Percentiles rank a stretch among this genome's conserved stretches.
Conservation (phyloP, 2,797 vertebrate genomes). For the Siniperca undulata region DNA sequence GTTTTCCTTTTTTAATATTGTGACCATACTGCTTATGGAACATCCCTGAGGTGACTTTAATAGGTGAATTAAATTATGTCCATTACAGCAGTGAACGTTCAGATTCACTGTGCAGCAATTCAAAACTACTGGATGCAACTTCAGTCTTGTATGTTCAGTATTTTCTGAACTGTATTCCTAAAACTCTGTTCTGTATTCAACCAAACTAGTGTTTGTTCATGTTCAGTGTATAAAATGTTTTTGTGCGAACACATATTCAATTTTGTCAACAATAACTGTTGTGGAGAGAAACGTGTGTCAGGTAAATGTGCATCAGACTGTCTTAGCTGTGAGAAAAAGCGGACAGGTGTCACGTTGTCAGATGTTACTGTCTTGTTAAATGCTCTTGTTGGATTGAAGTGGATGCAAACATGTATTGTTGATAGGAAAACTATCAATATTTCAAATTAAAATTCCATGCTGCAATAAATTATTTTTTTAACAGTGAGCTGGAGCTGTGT, state of each 20-base stretch:
- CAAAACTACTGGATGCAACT: conserved; percentile 58
- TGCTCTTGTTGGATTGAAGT: conserved; percentile 56
- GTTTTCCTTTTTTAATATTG: conserved; percentile 36
- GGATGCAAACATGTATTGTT: conserved; percentile 69
- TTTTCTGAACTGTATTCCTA: conserved; percentile 26
- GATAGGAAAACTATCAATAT: conserved; percentile 60
- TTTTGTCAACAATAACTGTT: conserved; percentile 25
- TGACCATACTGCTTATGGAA: conserved; percentile 9
- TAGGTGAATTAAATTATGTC: conserved; percentile 1
- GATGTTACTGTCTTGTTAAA: conserved; percentile 53
- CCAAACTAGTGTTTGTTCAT: conserved; percentile 53
- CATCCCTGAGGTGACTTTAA: conserved; percentile 15
- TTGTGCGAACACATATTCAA: conserved; percentile 12
- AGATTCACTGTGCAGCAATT: conserved; percentile 36
- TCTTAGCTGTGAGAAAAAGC: conserved; percentile 41
- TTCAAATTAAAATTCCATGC: conserved; percentile 68
- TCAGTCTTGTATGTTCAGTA: conserved; percentile 37
- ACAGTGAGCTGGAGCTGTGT: conserved; percentile 54
- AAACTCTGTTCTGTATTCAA: conserved; percentile 44
- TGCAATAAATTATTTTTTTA: conserved; percentile 84
- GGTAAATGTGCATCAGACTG: conserved; percentile 15
- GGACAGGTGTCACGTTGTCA: conserved; percentile 36
- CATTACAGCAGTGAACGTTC: conserved; percentile 1
- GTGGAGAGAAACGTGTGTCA: conserved; percentile 31
- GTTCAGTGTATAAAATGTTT: conserved; percentile 53